Percentiles rank a stretch among this genome's conserved stretches.
Conservation (phyloP, 2,797 vertebrate species). For the Petrocephalus sullivani region DNA sequence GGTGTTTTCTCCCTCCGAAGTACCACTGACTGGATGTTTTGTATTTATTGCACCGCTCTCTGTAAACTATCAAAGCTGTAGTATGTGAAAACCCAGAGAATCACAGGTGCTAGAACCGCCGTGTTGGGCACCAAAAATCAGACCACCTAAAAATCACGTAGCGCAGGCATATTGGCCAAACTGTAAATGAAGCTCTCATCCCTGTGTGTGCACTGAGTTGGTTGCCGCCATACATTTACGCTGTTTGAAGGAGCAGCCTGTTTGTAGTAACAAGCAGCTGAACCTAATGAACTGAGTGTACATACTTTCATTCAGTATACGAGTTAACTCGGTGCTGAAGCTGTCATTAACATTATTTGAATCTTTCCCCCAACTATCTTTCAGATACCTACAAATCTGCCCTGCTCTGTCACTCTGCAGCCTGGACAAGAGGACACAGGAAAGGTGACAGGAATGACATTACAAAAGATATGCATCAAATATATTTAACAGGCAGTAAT, state of each 20-base stretch:
- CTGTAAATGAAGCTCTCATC: neutral
- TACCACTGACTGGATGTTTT: neutral
- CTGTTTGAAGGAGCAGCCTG: neutral
- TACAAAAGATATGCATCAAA: neutral
- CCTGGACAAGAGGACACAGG: constrained; percentile 90
- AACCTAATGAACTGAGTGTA: neutral
- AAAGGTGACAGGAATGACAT: constrained; percentile 64
- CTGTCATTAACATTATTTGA: neutral
- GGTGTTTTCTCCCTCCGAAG: too few species aligned
- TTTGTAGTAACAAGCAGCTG: neutral
- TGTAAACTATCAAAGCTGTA: neutral
- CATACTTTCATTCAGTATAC: neutral
- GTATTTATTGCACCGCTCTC: neutral
- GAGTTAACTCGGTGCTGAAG: neutral
- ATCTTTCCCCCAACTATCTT: neutral
- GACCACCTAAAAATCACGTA: neutral
- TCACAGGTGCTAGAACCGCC: neutral
- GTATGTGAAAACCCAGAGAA: neutral
- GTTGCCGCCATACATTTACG: neutral
- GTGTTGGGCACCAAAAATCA: neutral
- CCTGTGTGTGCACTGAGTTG: neutral
- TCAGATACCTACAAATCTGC: constrained; percentile 90
- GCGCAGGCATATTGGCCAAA: neutral
- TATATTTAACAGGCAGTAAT: neutral
- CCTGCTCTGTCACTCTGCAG: constrained; percentile 90